Percentiles rank a stretch among this genome's conserved stretches.
phyloP scores from a whole-genome alignment of 2,888 invertebrate species.

The Steinernema hermaphroditum region DNA sequence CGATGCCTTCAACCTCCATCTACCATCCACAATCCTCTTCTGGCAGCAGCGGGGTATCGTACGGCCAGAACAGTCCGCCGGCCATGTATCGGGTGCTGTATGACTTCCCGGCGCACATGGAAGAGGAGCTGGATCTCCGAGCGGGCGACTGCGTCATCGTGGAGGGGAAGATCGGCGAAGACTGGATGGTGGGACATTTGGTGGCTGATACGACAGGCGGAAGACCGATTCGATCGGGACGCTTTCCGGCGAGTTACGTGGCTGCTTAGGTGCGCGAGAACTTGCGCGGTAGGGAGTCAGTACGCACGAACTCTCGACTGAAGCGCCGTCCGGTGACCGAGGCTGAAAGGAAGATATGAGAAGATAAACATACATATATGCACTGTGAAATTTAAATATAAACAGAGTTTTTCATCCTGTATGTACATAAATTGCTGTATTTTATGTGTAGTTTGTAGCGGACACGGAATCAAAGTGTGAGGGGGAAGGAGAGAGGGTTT shows the following conservation, averaged over 20 bases:
- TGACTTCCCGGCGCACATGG: conserved; percentile 23
- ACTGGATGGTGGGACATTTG: conserved; percentile 22
- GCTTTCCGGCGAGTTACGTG: conserved; percentile 18
- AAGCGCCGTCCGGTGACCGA: conserved; percentile 13
- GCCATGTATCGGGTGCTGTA: conserved; percentile 24
- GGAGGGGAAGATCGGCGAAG: conserved; percentile 21
- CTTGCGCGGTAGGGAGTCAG: not conserved
- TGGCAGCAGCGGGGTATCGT: conserved; percentile 1
- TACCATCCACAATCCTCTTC: conserved; percentile 11
- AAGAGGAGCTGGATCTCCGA: conserved; percentile 23
- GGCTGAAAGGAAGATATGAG: not conserved
- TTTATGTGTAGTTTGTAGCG: too few species aligned
- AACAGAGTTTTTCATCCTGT: too few species aligned
- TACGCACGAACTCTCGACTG: conserved; percentile 11
- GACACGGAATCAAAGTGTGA: too few species aligned
- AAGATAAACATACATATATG: too few species aligned
- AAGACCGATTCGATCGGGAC: conserved; percentile 6
- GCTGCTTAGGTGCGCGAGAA: conserved; percentile 17
- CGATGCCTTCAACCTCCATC: not conserved
- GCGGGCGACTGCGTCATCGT: conserved; percentile 21
- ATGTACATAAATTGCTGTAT: too few species aligned
- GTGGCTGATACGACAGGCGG: conserved; percentile 16
- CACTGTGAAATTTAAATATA: too few species aligned
- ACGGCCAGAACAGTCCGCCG: conserved; percentile 8
- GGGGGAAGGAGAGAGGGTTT: too few species aligned